These are phyloP conservation scores for Falco novaeseelandiae DNA, from an alignment of 2,797 vertebrate species.

Conservation along the genomic window DNA sequence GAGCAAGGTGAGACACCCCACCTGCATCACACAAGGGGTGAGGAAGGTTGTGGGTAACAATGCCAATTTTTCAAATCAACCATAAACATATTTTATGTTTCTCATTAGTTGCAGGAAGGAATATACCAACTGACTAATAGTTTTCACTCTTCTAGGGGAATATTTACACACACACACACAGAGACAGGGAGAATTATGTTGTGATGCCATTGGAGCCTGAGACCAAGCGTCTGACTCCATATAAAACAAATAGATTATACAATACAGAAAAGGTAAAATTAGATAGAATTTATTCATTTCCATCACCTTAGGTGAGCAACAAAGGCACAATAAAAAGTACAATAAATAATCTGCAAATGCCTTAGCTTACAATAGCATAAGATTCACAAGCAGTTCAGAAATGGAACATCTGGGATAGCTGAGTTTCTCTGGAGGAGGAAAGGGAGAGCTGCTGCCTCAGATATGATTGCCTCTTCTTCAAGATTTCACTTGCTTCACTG, in stretches of 20 bases:
- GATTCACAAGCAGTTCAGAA: constrained; percentile 33
- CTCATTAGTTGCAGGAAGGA: constrained; percentile 1
- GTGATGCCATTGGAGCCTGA: background rate
- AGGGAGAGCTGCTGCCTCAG: background rate
- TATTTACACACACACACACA: background rate
- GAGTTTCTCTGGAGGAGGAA: constrained; percentile 18
- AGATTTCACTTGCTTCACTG: background rate
- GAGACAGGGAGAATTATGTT: background rate
- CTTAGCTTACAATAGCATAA: constrained; percentile 1
- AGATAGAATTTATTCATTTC: constrained; percentile 36
- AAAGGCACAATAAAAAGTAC: constrained; percentile 20
- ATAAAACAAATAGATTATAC: constrained; percentile 1
- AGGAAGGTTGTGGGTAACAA: background rate
- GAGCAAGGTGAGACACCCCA: background rate
- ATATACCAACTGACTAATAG: background rate
- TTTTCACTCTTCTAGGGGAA: background rate
- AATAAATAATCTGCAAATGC: background rate
- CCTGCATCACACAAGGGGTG: background rate
- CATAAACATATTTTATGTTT: background rate
- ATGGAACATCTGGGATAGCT: background rate
- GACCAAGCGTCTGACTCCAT: background rate
- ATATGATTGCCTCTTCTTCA: background rate
- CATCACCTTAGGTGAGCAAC: background rate
- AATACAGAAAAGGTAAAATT: constrained; percentile 26
- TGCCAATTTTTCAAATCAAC: background rate